Evolutionary conservation across 2,113 vertebrate species (phyloP).

Genomic region (Aix galericulata): DNA sequence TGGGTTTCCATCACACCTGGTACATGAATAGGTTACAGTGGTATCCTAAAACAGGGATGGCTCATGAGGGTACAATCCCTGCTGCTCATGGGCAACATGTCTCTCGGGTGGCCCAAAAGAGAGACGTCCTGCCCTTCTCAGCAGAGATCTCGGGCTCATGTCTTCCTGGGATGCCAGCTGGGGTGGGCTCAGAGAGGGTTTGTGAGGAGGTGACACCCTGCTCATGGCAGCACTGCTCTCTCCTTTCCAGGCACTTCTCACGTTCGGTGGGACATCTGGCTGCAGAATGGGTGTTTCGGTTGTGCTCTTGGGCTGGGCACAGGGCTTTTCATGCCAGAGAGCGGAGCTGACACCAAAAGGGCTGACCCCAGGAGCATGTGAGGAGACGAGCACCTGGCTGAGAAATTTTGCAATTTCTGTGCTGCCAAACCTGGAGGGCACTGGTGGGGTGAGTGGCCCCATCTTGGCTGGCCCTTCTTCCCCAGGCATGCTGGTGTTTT

Average conservation of each 20-base stretch:
- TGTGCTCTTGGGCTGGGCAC: accelerated
- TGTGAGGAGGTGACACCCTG: neutral
- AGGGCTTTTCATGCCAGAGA: neutral
- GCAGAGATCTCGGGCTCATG: neutral
- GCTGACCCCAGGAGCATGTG: neutral
- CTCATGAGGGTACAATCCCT: neutral
- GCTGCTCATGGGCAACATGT: neutral
- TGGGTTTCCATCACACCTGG: neutral
- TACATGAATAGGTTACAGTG: neutral
- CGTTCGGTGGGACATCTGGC: neutral
- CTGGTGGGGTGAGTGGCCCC: neutral
- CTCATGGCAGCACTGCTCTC: neutral
- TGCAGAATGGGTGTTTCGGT: neutral
- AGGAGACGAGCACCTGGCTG: neutral
- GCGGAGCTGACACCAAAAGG: neutral
- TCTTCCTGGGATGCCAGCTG: neutral
- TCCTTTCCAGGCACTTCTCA: neutral
- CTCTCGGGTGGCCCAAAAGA: neutral
- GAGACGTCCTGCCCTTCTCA: neutral
- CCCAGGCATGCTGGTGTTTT: neutral
- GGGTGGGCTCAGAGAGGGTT: neutral
- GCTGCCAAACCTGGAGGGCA: neutral
- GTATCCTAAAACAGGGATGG: neutral
- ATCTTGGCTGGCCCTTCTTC: neutral
- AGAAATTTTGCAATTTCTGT: accelerated